Evolutionary conservation across 2,113 vertebrate genomes (phyloP).

Genomic region (Channa argus): DNA sequence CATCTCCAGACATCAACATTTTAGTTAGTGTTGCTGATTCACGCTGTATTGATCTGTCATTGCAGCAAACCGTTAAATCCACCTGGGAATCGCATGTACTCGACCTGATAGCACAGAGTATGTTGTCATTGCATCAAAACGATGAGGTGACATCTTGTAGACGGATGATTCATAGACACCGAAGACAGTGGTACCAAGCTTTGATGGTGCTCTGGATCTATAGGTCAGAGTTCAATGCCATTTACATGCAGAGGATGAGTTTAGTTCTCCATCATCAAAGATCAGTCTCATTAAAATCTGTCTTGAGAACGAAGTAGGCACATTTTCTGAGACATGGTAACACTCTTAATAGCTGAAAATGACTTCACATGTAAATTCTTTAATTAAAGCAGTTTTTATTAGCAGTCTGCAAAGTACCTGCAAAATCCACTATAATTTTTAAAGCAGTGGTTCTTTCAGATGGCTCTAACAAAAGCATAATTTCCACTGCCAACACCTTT

Average conservation of each 20-base stretch:
- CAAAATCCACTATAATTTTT: no score
- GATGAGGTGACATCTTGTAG: conserved; percentile 47
- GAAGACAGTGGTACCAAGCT: conserved; percentile 48
- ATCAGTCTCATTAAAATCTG: conserved; percentile 73
- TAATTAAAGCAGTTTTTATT: not conserved
- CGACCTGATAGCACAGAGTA: conserved; percentile 25
- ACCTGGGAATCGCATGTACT: conserved; percentile 48
- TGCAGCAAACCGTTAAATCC: conserved; percentile 53
- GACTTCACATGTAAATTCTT: not conserved
- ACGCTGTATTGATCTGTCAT: conserved; percentile 59
- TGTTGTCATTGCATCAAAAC: conserved; percentile 70
- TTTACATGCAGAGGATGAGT: conserved; percentile 58
- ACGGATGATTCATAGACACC: conserved; percentile 64
- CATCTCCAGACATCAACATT: conserved; percentile 25
- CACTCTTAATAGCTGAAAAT: not conserved
- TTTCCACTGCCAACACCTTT: no score
- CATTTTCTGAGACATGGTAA: no score
- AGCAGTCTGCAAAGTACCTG: no score
- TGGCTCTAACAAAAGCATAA: no score
- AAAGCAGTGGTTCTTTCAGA: no score
- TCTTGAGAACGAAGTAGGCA: not conserved
- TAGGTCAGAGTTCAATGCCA: conserved; percentile 53
- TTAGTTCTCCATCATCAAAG: conserved; percentile 59
- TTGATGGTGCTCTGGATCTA: conserved; percentile 54
- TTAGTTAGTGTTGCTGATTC: conserved; percentile 13